Percentiles rank a stretch among this genome's conserved stretches.
Evolutionary conservation across 1,140 invertebrate genomes (phyloP).

Genomic region (Portunus trituberculatus): DNA sequence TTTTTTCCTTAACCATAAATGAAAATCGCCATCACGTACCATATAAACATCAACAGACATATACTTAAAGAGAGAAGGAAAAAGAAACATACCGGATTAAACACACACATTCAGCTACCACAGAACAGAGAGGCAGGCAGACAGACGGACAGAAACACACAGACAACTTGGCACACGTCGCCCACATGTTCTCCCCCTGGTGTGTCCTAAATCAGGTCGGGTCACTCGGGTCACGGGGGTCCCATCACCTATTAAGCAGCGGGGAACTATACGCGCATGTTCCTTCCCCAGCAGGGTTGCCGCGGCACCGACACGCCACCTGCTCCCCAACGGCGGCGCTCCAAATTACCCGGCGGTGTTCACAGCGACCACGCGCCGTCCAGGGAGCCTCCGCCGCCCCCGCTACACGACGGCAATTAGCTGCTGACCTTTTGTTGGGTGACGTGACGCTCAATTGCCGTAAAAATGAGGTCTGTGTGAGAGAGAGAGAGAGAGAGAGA

Average conservation of each 20-base stretch:
- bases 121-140: not conserved
- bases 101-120: not conserved
- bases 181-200: not conserved
- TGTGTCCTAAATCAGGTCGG: not conserved
- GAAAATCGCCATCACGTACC: not conserved
- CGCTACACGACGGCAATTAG: conserved; percentile 11
- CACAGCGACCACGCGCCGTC: not conserved
- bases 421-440: not conserved
- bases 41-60: not conserved
- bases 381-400: not conserved
- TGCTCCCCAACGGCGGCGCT: not conserved
- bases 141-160: not conserved
- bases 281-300: not conserved
- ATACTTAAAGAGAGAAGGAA: not conserved
- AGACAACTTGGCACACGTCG: not conserved
- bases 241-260: conserved; percentile 7
- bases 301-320: not conserved
- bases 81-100: not conserved
- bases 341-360: conserved; percentile 7
- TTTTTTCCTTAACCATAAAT: too few species aligned
- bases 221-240: not conserved
- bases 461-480: not conserved
- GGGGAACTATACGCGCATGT: not conserved
- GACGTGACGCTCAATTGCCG: not conserved
- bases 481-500: not conserved